Evolutionary conservation across 2,888 invertebrate genomes (phyloP).

Genomic region (Apamea epomidion): DNA sequence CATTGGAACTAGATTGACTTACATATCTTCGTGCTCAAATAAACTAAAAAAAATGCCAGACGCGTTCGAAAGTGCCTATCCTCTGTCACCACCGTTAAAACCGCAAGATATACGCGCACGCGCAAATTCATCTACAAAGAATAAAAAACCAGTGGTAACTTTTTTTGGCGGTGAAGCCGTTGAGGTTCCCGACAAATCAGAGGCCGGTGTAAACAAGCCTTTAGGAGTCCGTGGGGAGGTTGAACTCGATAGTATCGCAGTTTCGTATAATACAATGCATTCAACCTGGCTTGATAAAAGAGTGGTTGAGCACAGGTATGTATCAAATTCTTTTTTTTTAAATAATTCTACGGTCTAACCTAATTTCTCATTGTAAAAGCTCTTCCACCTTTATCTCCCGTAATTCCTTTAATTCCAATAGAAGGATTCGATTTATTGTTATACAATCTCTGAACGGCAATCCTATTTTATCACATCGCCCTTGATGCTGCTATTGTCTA

Average conservation of each 20-base stretch:
- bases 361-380: neutral
- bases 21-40: conserved; percentile 48
- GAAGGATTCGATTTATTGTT: neutral
- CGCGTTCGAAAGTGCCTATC: conserved; percentile 90
- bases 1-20: conserved; percentile 63
- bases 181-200: conserved; percentile 87
- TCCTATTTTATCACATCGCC: neutral
- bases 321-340: conserved; percentile 53
- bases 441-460: neutral
- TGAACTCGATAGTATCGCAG: conserved; percentile 90
- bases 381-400: neutral
- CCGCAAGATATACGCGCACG: conserved; percentile 90
- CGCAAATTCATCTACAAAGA: conserved; percentile 89
- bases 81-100: conserved; percentile 86
- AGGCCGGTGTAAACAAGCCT: conserved; percentile 84
- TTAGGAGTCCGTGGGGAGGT: conserved; percentile 82
- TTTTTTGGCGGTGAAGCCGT: conserved; percentile 85
- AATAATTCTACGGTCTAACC: neutral
- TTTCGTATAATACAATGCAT: conserved; percentile 85
- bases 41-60: conserved; percentile 88
- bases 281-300: conserved; percentile 90
- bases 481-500: neutral
- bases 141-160: conserved; percentile 82
- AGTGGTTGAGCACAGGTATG: conserved; percentile 91
- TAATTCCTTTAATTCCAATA: neutral